Evolutionary conservation across 2,888 invertebrate species (phyloP), one percentile per base, ranked within the genome.

Genomic region (Synergus laeviventris): DNA sequence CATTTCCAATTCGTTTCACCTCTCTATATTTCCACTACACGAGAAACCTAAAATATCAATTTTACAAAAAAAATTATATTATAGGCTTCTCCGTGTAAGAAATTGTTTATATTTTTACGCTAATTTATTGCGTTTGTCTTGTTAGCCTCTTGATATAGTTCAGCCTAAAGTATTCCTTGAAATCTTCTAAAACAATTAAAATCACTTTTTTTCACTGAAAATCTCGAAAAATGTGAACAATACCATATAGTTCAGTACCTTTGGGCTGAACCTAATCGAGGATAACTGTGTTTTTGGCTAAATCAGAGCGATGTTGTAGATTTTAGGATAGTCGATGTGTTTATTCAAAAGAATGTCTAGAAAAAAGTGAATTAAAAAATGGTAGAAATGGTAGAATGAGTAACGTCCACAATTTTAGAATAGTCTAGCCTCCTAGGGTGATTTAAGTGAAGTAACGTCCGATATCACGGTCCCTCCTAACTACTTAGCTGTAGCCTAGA

Each of bases 401-500:
- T 70, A 49, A 31, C 70, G 49, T 70, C 70, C 70, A 70, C 49
- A 70, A 45, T 84, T 85, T 83, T 79, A 83, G 75, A 78, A 79
- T 86, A 87, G 85, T 81, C 81, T 87, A 88, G 86, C 81, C 84
- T 83, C 84, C 84, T 89, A 89, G 88, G 86, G 87, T 87, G 87
- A 86, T 89, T 87, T 87, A 89, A 87, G 86, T 87, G 86, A 90
- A 90, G 86, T 89, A 70, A 91, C 91, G 91, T 91, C 91, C 91
- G 91, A 91, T 90, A 91, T 91, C 91, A 91, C 91, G 91, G 91
- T 91, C 91, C 91, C 91, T 91, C 91, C 91, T 91, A 88, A 90
- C 89, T 90, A 91, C 89, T 90, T 91, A 91, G 90, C 88, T 84
- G 90, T 90, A 91, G 90, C 86, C 18, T 85, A 87, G 90, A 89